phyloP scores from a whole-genome alignment of 2,113 vertebrate species.

The Garra rufa region DNA sequence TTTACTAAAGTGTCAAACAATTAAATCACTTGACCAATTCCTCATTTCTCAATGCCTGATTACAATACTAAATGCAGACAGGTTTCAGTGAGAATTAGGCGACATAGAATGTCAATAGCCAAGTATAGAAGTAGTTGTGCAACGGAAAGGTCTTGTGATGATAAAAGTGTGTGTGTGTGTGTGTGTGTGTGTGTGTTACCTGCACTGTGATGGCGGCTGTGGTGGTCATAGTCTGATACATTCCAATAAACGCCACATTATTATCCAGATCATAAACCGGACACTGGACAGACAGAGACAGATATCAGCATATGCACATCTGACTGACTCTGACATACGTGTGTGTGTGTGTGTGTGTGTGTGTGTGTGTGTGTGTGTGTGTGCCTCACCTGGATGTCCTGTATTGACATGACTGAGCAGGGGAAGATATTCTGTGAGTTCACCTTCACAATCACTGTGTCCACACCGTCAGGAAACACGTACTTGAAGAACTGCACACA shows the following conservation, averaged over 20 bases:
- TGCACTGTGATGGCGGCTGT: constrained; percentile 97
- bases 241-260: constrained; percentile 97
- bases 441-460: constrained; percentile 95
- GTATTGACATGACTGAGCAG: constrained; percentile 96
- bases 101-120: background rate
- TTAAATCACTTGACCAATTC: background rate
- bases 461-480: constrained; percentile 85
- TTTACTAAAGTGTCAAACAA: background rate
- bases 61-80: background rate
- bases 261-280: constrained; percentile 97
- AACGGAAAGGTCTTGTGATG: background rate
- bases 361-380: background rate
- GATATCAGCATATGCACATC: background rate
- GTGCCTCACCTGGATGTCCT: constrained; percentile 89
- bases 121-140: background rate
- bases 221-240: constrained; percentile 99
- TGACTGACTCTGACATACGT: background rate
- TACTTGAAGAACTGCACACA: constrained; percentile 92
- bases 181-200: constrained; percentile 71
- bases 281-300: constrained; percentile 75
- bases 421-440: constrained; percentile 89
- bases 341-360: constrained; percentile 14
- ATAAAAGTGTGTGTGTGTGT: background rate
- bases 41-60: background rate
- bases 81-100: background rate